A percentile compares a stretch with the other conserved stretches of the same genome.
Conservation (phyloP, 1,140 invertebrate genomes). For the Zelostemma sp. region DNA sequence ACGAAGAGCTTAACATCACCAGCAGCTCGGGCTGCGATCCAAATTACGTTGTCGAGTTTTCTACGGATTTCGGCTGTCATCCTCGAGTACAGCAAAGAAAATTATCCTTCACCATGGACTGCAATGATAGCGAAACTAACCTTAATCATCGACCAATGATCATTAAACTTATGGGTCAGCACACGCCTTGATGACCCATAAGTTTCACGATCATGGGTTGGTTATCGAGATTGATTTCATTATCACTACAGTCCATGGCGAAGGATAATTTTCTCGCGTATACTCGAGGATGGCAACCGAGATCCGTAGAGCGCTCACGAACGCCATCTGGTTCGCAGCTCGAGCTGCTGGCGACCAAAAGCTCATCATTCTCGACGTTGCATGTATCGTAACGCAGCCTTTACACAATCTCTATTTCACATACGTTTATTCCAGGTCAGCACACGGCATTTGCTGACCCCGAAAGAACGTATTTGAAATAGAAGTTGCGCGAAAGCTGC, state of each 20-base stretch:
- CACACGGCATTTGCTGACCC: no score
- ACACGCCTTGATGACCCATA: no score
- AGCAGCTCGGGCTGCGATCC: conserved; percentile 63
- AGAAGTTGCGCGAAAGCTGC: no score
- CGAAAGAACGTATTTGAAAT: no score
- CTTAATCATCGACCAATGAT: no score
- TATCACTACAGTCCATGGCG: conserved; percentile 61
- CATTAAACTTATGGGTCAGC: no score
- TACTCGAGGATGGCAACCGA: conserved; percentile 50
- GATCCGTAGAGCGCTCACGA: conserved; percentile 60
- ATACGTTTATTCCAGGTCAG: no score
- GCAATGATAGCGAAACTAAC: conserved; percentile 58
- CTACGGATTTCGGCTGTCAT: conserved; percentile 55
- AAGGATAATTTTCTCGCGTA: conserved; percentile 63
- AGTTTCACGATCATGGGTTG: no score
- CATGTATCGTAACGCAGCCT: conserved; percentile 60
- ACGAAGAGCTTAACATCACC: conserved; percentile 62
- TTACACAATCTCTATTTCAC: conserved; percentile 60
- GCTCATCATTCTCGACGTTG: conserved; percentile 62
- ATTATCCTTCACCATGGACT: conserved; percentile 62
- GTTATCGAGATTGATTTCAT: conserved; percentile 50
- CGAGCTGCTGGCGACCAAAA: conserved; percentile 61
- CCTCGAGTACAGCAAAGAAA: conserved; percentile 58
- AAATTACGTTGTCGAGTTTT: conserved; percentile 61
- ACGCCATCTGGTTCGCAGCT: conserved; percentile 62